Percentiles rank a stretch among this genome's conserved stretches.
phyloP scores from a whole-genome alignment of 2,888 invertebrate species.

The Coleophora flavipennella region DNA sequence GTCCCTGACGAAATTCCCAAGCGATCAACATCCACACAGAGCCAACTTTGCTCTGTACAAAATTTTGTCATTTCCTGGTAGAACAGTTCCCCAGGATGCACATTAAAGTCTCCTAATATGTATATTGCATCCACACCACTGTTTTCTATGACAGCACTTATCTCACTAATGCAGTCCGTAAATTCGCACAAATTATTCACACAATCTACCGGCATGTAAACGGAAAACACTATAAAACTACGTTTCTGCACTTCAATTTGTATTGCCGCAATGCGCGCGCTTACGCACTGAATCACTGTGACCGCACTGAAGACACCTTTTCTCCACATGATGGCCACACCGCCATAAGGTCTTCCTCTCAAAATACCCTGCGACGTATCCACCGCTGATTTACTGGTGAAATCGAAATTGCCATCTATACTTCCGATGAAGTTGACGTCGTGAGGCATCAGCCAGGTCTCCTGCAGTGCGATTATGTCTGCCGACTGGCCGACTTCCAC shows the following conservation, averaged over 20 bases:
- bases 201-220: conserved; percentile 17
- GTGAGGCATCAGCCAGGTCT: conserved; percentile 11
- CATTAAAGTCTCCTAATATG: conserved; percentile 12
- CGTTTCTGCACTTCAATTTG: conserved; percentile 5
- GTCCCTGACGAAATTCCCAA: conserved; percentile 4
- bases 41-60: conserved; percentile 12
- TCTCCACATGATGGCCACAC: conserved; percentile 16
- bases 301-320: conserved; percentile 10
- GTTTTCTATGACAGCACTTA: conserved; percentile 14
- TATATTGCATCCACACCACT: conserved; percentile 11
- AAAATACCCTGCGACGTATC: conserved; percentile 11
- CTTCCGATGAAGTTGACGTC: conserved; percentile 13
- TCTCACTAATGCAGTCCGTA: conserved; percentile 13
- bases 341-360: conserved; percentile 14
- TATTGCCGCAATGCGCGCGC: conserved; percentile 14
- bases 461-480: conserved; percentile 1
- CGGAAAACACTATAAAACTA: conserved; percentile 9
- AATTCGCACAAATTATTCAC: conserved; percentile 14
- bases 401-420: conserved; percentile 12
- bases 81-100: conserved; percentile 11
- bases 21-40: conserved; percentile 11
- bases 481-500: conserved; percentile 1
- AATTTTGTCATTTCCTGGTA: conserved; percentile 8
- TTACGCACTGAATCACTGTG: conserved; percentile 10
- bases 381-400: conserved; percentile 15